Conservation (phyloP, 2,888 invertebrate genomes). For the Drosophila suboccidentalis region DNA sequence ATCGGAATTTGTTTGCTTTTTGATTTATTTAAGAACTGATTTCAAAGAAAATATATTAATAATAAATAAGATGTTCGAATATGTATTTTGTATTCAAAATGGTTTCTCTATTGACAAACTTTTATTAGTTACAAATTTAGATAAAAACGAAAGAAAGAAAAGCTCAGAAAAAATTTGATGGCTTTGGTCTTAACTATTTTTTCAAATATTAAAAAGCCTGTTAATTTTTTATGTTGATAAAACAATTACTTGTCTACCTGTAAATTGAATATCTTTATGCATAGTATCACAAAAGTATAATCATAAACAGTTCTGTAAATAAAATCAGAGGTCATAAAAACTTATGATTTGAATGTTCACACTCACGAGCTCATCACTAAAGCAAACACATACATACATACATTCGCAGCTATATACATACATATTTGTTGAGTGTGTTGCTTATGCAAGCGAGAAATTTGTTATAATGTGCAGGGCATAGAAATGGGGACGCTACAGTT, state of each 20-base stretch:
- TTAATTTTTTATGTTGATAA: not conserved
- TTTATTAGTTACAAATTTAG: too few species aligned
- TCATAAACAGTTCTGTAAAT: not conserved
- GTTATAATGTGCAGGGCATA: constrained; percentile 76
- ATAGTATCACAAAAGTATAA: too few species aligned
- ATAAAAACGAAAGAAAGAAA: not conserved
- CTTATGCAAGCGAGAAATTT: constrained; percentile 82
- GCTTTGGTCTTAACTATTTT: too few species aligned
- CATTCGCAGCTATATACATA: constrained; percentile 39
- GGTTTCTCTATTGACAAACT: not conserved
- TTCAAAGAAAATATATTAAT: too few species aligned
- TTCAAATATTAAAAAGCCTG: too few species aligned
- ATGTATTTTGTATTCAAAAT: too few species aligned
- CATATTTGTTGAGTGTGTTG: constrained; percentile 67
- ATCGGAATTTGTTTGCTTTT: too few species aligned
- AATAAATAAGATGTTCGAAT: too few species aligned
- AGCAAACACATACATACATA: constrained; percentile 12
- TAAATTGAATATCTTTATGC: too few species aligned
- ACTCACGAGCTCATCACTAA: constrained; percentile 55
- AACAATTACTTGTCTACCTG: not conserved
- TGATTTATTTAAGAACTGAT: too few species aligned
- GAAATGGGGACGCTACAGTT: constrained; percentile 43
- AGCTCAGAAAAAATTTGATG: too few species aligned
- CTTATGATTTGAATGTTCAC: not conserved
- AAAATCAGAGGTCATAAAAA: too few species aligned